Evolutionary conservation across 2,888 invertebrate species (phyloP).

Genomic region (Papilio protenor): DNA sequence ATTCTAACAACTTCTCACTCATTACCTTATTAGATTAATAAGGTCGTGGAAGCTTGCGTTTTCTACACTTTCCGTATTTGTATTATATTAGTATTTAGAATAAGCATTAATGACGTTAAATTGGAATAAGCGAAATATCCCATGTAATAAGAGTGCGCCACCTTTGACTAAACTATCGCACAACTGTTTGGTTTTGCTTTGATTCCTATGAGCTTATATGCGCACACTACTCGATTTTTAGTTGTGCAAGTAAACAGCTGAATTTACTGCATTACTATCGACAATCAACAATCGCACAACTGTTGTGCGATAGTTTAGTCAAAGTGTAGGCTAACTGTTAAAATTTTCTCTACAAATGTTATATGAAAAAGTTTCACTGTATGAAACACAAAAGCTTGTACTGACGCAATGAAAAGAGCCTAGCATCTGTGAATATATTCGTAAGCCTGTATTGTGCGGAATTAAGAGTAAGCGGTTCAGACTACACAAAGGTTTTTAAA

Average conservation of each 20-base stretch:
- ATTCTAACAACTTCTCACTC: background rate
- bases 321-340: background rate
- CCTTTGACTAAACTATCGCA: no score
- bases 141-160: background rate
- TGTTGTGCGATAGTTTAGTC: no score
- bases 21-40: background rate
- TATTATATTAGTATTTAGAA: background rate
- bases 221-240: no score
- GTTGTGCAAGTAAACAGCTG: no score
- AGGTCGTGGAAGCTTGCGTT: background rate
- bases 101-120: background rate
- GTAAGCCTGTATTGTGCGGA: background rate
- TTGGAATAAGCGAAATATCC: no score
- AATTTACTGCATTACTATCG: no score
- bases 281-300: no score
- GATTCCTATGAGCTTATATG: no score
- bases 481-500: conserved; percentile 27
- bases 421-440: conserved; percentile 7
- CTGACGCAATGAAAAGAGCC: conserved; percentile 6
- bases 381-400: conserved; percentile 21
- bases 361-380: background rate
- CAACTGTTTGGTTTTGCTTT: no score
- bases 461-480: conserved; percentile 1
- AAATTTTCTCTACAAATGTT: background rate
- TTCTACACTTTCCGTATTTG: background rate